Evolutionary conservation across 2,888 invertebrate genomes (phyloP).

Genomic region (Lasius platythorax): DNA sequence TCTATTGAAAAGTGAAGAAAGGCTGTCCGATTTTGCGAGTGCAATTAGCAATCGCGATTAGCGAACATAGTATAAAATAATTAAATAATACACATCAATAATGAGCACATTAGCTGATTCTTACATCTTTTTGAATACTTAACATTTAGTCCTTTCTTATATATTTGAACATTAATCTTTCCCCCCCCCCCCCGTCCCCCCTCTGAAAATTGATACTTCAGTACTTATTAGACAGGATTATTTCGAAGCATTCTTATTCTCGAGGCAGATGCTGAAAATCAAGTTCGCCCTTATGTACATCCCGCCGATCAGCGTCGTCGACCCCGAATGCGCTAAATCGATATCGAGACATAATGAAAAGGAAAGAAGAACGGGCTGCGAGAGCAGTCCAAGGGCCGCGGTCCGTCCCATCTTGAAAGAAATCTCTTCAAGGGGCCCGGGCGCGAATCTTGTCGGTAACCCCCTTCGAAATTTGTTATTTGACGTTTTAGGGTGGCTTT

Average conservation of each 20-base stretch:
- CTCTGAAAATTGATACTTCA: conserved; percentile 19
- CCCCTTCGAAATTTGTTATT: conserved; percentile 70
- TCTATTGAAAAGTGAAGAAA: background rate
- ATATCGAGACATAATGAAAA: conserved; percentile 75
- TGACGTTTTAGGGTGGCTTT: conserved; percentile 63
- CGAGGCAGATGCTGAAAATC: conserved; percentile 81
- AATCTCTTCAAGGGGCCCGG: conserved; percentile 68
- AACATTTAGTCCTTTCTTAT: background rate
- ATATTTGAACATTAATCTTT: background rate
- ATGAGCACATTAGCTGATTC: background rate
- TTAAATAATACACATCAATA: background rate
- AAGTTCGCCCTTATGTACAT: conserved; percentile 74
- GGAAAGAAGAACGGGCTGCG: conserved; percentile 65
- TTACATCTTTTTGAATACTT: background rate
- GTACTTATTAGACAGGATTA: conserved; percentile 19
- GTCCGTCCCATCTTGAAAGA: conserved; percentile 62
- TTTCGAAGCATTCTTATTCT: conserved; percentile 62
- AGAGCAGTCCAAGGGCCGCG: conserved; percentile 62
- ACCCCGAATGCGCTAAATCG: conserved; percentile 76
- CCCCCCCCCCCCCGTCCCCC: background rate
- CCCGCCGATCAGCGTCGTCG: conserved; percentile 73
- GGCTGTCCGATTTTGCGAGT: background rate
- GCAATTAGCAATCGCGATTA: background rate
- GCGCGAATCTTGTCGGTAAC: conserved; percentile 72
- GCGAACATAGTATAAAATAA: background rate